Base-by-base conservation (phyloP, 2,888 invertebrate genomes). In the Dendrolimus pini region DNA sequence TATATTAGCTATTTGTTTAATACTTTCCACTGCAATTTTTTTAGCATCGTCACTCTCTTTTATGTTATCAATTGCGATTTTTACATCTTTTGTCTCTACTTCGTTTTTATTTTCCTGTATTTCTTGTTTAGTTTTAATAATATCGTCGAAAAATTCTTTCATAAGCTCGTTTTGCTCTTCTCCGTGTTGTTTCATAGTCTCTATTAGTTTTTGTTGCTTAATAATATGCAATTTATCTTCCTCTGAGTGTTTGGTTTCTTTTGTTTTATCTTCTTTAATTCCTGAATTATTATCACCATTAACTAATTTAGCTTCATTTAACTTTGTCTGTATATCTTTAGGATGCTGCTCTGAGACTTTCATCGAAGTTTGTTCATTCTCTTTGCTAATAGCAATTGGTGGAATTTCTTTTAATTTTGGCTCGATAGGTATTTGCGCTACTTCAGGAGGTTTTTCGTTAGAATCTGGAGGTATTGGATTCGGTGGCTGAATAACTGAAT, bases 111-210 rank as follows among this genome's bases (percentile, higher is more conserved):
- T 91, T 72, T 83, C 78, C 61, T 89, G 78, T 7, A 91, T 66
- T 65, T 92, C 92, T 61, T 91, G 78, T 59, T 92, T 91, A 7
- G 92, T 92, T 63, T 93, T 90, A 59, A 92, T 91, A 30, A 94
- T 83, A 73, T 94, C 92, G 62, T 93, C 84, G 55, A 94, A 74
- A 60, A 94, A 88, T 71, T 93, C 90, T 66, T 94, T 92, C 47
- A 95, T 88, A 61, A 95, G 80, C 75, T 94, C 92, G 68, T 93
- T 92, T 70, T 94, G 94, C 71, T 94, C 93, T 74, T 93, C 90
- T 59, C 94, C 93, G 64, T 95, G 94, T 72, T 93, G 92, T 77
- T 94, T 93, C 18, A 95, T 87, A 14, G 93, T 93, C 74, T 93
- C 92, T 47, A 94, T 85, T 9, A 94, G 74, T 65, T 92, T 85